These are phyloP conservation scores for Xestia ashworthii DNA, from an alignment of 2,888 invertebrate genomes.

Conservation along the genomic window DNA sequence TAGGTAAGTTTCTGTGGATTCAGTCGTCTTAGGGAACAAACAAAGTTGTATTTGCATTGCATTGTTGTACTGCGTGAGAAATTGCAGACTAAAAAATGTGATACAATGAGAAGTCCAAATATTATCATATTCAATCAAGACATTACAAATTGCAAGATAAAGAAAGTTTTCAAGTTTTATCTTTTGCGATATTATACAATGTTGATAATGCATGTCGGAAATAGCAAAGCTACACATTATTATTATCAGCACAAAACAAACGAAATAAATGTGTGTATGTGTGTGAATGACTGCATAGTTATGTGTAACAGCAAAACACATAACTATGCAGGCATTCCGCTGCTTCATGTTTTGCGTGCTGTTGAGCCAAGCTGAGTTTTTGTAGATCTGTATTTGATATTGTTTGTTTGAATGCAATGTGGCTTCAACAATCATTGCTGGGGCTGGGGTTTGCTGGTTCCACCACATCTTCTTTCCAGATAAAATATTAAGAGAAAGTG, in stretches of 20 bases:
- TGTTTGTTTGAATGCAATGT: not conserved
- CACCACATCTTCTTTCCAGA: too few species aligned
- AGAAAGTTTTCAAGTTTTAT: constrained; percentile 7
- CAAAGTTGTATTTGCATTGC: not conserved
- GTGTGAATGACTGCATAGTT: too few species aligned
- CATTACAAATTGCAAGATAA: constrained; percentile 3
- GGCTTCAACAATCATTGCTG: too few species aligned
- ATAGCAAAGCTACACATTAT: not conserved
- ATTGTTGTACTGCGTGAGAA: not conserved
- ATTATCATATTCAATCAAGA: not conserved
- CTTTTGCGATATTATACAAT: not conserved
- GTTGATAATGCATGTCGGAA: not conserved
- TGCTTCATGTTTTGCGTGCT: not conserved
- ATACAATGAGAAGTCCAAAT: not conserved
- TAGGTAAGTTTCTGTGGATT: not conserved
- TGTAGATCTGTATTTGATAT: not conserved
- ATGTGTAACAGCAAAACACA: not conserved
- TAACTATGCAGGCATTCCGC: not conserved
- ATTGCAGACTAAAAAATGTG: not conserved
- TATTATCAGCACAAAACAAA: constrained; percentile 4
- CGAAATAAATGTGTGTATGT: too few species aligned
- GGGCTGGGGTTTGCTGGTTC: too few species aligned
- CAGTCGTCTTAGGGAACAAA: not conserved
- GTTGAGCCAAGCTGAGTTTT: not conserved
- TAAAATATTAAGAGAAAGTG: too few species aligned